Conservation (phyloP, 2,888 invertebrate species). For the Malacosoma neustria region DNA sequence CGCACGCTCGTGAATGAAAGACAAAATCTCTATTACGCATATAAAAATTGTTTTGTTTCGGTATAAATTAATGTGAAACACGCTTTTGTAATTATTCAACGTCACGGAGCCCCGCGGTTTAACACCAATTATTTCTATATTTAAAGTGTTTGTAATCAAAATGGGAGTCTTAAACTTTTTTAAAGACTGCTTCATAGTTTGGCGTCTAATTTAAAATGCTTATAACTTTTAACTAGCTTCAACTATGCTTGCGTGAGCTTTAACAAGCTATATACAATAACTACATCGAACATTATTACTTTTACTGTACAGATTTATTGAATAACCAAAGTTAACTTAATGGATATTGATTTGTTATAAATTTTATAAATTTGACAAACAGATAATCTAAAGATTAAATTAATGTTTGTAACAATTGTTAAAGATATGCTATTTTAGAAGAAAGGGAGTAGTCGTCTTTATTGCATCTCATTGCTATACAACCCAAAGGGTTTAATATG, state of each 20-base stretch:
- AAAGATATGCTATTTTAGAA: too few relatives aligned
- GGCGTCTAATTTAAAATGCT: constrained; percentile 5
- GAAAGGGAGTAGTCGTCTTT: too few relatives aligned
- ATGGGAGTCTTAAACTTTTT: constrained; percentile 12
- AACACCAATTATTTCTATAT: constrained; percentile 36
- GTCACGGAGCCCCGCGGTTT: constrained; percentile 29
- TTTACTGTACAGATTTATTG: not conserved
- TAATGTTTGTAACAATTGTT: too few relatives aligned
- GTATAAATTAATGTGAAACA: constrained; percentile 26
- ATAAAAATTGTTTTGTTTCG: constrained; percentile 32
- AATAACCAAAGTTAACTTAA: too few relatives aligned
- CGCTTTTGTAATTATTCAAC: constrained; percentile 28
- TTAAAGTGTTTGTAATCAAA: constrained; percentile 28
- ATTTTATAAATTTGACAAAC: too few relatives aligned
- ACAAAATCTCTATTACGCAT: constrained; percentile 25
- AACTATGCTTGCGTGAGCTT: constrained; percentile 5
- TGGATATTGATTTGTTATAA: too few relatives aligned
- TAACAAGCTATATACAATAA: constrained; percentile 10
- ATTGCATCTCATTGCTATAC: too few relatives aligned
- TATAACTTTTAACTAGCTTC: constrained; percentile 3
- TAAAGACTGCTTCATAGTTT: not conserved
- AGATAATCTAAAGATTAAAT: too few relatives aligned
- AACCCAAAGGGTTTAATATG: too few relatives aligned
- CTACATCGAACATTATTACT: constrained; percentile 8
- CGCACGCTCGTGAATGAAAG: constrained; percentile 23